Conservation (phyloP, 2,797 vertebrate species). For the Loriculus beryllinus region DNA sequence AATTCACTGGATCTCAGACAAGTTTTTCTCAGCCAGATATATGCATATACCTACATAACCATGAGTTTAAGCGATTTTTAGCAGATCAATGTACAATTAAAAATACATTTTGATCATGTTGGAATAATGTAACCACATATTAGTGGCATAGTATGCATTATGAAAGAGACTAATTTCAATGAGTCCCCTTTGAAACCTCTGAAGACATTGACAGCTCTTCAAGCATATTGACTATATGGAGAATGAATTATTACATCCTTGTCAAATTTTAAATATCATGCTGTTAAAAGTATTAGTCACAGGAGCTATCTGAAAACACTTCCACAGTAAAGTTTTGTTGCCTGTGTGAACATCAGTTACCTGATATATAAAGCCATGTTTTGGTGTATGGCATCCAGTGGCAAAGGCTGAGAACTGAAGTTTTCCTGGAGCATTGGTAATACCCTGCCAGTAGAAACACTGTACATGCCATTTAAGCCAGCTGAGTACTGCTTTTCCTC, state of each 20-base stretch:
- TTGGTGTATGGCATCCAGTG: slow-evolving; percentile 35
- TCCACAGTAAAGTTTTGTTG: slow-evolving; percentile 47
- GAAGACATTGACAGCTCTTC: slow-evolving; percentile 66
- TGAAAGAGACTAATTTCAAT: slow-evolving; percentile 40
- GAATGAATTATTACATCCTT: slow-evolving; percentile 73
- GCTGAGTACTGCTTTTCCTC: slow-evolving; percentile 61
- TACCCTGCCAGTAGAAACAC: slow-evolving; percentile 55
- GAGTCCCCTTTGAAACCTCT: slow-evolving; percentile 58
- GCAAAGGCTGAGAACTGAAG: slow-evolving; percentile 23
- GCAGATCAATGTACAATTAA: slow-evolving; percentile 33
- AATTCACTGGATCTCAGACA: slow-evolving; percentile 41
- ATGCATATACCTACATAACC: neutral
- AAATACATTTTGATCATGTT: slow-evolving; percentile 51
- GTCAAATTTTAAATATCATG: slow-evolving; percentile 74
- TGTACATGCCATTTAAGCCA: slow-evolving; percentile 59
- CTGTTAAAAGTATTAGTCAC: slow-evolving; percentile 78
- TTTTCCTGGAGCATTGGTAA: slow-evolving; percentile 51
- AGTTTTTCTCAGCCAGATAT: neutral
- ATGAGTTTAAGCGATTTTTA: slow-evolving; percentile 38
- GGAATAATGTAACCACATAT: slow-evolving; percentile 39
- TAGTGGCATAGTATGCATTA: slow-evolving; percentile 2
- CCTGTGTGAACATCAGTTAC: slow-evolving; percentile 36
- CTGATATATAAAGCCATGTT: slow-evolving; percentile 54
- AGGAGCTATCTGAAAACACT: slow-evolving; percentile 64
- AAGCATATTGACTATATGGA: slow-evolving; percentile 65